Percentiles rank a stretch among this genome's conserved stretches.
These are phyloP conservation scores for Enteromius afrohamiltoni DNA, from an alignment of 2,797 vertebrate genomes.

Conservation along the genomic window DNA sequence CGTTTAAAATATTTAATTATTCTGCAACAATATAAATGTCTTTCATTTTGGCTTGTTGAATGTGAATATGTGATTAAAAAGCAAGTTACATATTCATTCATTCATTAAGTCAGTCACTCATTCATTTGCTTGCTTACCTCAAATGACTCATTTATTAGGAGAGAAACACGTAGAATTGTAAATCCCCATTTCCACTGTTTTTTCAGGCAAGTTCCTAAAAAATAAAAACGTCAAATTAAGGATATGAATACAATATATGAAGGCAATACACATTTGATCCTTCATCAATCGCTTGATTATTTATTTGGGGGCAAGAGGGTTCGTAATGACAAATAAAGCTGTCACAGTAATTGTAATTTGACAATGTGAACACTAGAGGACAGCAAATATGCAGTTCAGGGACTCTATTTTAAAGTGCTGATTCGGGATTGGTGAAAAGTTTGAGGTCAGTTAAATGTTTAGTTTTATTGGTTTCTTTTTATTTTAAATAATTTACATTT, in stretches of 20 bases:
- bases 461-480: not conserved
- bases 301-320: not conserved
- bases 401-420: not conserved
- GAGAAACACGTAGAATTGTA: not conserved
- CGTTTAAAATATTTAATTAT: not conserved
- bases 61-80: not conserved
- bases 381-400: not conserved
- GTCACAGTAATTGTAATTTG: not conserved
- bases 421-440: not conserved
- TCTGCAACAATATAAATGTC: not conserved
- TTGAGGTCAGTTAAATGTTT: not conserved
- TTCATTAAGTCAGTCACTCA: not conserved
- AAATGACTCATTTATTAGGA: not conserved
- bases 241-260: not conserved
- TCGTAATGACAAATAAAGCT: not conserved
- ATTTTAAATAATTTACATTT: not conserved
- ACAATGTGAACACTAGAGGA: conserved; percentile 17
- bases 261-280: not conserved
- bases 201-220: not conserved
- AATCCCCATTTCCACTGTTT: not conserved
- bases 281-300: not conserved
- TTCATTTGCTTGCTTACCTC: not conserved
- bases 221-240: not conserved
- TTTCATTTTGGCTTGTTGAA: not conserved
- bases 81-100: not conserved